These are phyloP conservation scores for Phthorimaea operculella DNA, from an alignment of 1,140 invertebrate genomes.

Conservation along the genomic window DNA sequence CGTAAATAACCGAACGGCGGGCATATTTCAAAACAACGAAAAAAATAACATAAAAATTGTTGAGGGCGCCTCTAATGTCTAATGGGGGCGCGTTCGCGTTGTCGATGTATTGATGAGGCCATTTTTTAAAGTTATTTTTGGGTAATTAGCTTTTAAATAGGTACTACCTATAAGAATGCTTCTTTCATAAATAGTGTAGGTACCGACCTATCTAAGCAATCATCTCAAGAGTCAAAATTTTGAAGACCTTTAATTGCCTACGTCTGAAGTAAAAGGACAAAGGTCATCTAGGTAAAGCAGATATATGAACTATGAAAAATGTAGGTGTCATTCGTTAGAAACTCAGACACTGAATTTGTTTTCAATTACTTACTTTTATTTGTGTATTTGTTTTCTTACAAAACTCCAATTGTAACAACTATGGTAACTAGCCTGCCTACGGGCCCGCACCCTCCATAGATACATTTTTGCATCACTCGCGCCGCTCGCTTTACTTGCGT, in stretches of 20 bases:
- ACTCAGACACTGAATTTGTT: no score
- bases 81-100: constrained; percentile 34
- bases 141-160: not conserved
- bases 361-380: no score
- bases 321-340: no score
- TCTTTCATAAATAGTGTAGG: not conserved
- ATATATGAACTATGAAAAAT: no score
- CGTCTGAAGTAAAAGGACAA: not conserved
- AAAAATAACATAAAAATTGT: constrained; percentile 64
- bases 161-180: not conserved
- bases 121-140: not conserved
- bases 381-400: no score
- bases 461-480: constrained; percentile 66
- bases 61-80: constrained; percentile 50
- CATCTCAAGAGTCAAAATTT: no score
- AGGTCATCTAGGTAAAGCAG: no score
- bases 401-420: no score
- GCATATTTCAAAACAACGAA: constrained; percentile 67
- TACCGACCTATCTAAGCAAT: no score
- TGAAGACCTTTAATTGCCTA: not conserved
- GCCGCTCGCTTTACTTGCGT: constrained; percentile 63
- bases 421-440: no score
- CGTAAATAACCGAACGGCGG: constrained; percentile 64
- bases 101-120: constrained; percentile 10
- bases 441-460: constrained; percentile 45